Conservation (phyloP, 2,888 invertebrate species). For the Nomada fucata region DNA sequence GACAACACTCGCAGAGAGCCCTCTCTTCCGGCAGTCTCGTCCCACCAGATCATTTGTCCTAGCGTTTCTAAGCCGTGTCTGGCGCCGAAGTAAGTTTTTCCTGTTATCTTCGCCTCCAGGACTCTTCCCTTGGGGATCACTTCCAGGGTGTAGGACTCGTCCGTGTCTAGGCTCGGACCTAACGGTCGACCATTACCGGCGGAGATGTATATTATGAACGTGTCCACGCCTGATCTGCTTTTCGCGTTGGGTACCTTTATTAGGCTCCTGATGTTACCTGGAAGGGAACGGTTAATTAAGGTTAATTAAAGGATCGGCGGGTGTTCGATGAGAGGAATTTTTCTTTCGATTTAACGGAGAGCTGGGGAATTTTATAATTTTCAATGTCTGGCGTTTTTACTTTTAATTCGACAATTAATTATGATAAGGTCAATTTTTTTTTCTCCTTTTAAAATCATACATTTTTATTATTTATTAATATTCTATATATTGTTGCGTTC, state of each 20-base stretch:
- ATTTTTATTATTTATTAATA: no score
- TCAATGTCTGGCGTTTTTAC: no score
- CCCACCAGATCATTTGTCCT: constrained; percentile 92
- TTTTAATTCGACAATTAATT: no score
- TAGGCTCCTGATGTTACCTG: constrained; percentile 79
- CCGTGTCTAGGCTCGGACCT: constrained; percentile 88
- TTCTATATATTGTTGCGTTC: no score
- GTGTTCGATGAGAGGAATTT: not conserved
- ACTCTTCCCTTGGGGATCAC: constrained; percentile 85
- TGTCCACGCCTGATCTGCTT: constrained; percentile 77
- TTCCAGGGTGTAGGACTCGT: constrained; percentile 90
- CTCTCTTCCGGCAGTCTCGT: constrained; percentile 87
- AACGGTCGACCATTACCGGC: constrained; percentile 85
- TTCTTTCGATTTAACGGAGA: not conserved
- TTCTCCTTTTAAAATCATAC: no score
- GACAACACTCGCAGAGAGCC: constrained; percentile 88
- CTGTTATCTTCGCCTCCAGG: constrained; percentile 87
- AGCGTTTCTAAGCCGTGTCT: constrained; percentile 92
- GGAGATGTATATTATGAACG: constrained; percentile 78
- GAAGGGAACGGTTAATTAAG: not conserved
- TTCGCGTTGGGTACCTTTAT: constrained; percentile 77
- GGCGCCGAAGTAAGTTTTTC: constrained; percentile 90
- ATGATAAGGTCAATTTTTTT: no score
- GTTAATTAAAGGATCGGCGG: no score
- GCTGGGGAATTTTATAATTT: no score